Evolutionary conservation across 2,888 invertebrate genomes (phyloP).

Genomic region (Cryptophagus acutangulus): DNA sequence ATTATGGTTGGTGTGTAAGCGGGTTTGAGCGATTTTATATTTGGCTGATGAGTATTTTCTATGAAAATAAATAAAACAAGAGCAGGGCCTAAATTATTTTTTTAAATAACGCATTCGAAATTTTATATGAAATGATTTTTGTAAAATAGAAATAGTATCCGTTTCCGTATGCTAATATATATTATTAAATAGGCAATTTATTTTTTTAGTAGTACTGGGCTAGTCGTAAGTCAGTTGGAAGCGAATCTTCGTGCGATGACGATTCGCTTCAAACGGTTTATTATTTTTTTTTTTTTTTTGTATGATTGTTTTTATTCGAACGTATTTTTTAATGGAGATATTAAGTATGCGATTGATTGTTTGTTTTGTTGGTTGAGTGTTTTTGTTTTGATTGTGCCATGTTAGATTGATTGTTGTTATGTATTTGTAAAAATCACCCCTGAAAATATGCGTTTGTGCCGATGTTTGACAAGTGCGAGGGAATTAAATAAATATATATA

Average conservation of each 20-base stretch:
- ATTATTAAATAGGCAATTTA: not conserved
- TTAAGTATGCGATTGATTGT: slow-evolving; percentile 9
- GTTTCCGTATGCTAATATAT: too few species aligned
- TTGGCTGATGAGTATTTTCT: slow-evolving; percentile 4
- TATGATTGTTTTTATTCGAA: slow-evolving; percentile 10
- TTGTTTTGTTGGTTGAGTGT: slow-evolving; percentile 35
- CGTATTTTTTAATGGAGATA: slow-evolving; percentile 2
- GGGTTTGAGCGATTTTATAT: slow-evolving; percentile 6
- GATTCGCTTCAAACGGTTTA: not conserved
- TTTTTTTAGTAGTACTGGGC: not conserved
- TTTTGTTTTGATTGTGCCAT: slow-evolving; percentile 44
- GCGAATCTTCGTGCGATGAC: not conserved
- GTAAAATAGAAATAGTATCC: not conserved
- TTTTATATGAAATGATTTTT: not conserved
- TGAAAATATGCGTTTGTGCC: slow-evolving; percentile 21
- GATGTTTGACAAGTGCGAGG: slow-evolving; percentile 39
- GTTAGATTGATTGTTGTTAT: slow-evolving; percentile 40
- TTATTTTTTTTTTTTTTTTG: slow-evolving; percentile 12
- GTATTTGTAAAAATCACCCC: slow-evolving; percentile 32
- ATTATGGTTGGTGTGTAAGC: slow-evolving; percentile 26
- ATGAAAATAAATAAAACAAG: slow-evolving; percentile 1
- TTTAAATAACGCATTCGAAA: not conserved
- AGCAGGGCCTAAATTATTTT: slow-evolving; percentile 29
- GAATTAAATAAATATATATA: not conserved
- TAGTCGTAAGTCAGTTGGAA: not conserved